These are phyloP conservation scores for Furnarius figulus DNA, from an alignment of 2,113 vertebrate genomes.

Conservation along the genomic window DNA sequence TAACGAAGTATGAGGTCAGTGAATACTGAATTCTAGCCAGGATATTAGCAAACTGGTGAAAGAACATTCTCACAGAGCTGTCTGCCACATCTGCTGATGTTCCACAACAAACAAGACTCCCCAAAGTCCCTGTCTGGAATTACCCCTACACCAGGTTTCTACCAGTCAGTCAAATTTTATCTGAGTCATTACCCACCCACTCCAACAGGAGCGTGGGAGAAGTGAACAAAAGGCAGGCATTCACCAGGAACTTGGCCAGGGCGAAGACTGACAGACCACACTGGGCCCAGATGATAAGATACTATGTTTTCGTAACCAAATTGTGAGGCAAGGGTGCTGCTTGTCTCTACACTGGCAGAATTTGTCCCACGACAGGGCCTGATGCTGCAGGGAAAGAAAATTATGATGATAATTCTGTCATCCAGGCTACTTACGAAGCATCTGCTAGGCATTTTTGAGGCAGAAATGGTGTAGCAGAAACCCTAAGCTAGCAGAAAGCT, in stretches of 20 bases:
- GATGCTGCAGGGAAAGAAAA: background rate
- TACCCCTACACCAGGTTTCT: background rate
- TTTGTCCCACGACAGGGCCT: background rate
- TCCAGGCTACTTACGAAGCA: background rate
- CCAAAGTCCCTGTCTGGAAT: constrained; percentile 14
- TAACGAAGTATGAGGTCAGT: background rate
- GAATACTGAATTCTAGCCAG: background rate
- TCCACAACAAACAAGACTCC: background rate
- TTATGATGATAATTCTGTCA: background rate
- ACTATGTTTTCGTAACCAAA: background rate
- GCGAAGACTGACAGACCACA: background rate
- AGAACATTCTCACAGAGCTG: background rate
- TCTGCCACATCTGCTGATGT: background rate
- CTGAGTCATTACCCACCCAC: constrained; percentile 3
- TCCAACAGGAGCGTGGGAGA: background rate
- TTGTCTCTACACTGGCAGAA: background rate
- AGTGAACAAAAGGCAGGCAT: background rate
- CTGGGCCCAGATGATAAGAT: background rate
- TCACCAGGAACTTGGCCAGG: background rate
- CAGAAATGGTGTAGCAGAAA: background rate
- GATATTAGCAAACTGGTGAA: constrained; percentile 10
- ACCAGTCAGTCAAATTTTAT: constrained; percentile 34
- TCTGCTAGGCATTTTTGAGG: background rate
- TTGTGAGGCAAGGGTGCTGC: background rate
- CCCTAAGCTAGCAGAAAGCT: background rate